phyloP scores from a whole-genome alignment of 1,140 invertebrate genomes.

The Bombus turneri region DNA sequence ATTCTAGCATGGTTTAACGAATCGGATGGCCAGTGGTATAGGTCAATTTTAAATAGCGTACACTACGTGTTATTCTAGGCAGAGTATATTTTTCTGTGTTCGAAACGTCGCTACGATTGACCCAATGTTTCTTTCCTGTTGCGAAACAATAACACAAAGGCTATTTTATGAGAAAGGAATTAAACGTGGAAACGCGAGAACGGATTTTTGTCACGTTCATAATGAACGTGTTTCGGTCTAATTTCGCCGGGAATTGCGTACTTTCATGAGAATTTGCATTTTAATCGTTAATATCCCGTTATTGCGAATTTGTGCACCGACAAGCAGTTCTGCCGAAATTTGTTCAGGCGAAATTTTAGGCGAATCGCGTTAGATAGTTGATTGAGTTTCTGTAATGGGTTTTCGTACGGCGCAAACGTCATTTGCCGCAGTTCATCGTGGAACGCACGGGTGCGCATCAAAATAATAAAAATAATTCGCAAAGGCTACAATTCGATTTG shows the following conservation, averaged over 20 bases:
- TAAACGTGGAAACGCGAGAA: neutral
- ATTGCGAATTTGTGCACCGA: constrained; percentile 36
- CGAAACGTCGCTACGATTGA: neutral
- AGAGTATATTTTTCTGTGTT: neutral
- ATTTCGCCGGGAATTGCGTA: constrained; percentile 29
- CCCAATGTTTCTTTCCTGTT: neutral
- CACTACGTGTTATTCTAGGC: no score
- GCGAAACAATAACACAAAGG: neutral
- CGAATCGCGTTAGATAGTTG: constrained; percentile 43
- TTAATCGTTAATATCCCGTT: constrained; percentile 55
- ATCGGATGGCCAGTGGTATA: no score
- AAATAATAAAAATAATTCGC: constrained; percentile 26
- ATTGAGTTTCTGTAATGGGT: constrained; percentile 35
- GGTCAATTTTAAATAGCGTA: no score
- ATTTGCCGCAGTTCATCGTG: neutral
- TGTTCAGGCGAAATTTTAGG: constrained; percentile 42
- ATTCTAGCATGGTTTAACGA: neutral
- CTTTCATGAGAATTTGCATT: constrained; percentile 42
- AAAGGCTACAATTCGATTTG: neutral
- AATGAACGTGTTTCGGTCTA: constrained; percentile 34
- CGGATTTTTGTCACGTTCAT: constrained; percentile 38
- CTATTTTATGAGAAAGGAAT: neutral
- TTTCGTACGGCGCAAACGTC: constrained; percentile 22
- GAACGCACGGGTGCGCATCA: no score
- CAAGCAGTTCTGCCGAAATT: constrained; percentile 36